Evolutionary conservation across 2,113 vertebrate species (phyloP).

Genomic region (Lanius collurio): DNA sequence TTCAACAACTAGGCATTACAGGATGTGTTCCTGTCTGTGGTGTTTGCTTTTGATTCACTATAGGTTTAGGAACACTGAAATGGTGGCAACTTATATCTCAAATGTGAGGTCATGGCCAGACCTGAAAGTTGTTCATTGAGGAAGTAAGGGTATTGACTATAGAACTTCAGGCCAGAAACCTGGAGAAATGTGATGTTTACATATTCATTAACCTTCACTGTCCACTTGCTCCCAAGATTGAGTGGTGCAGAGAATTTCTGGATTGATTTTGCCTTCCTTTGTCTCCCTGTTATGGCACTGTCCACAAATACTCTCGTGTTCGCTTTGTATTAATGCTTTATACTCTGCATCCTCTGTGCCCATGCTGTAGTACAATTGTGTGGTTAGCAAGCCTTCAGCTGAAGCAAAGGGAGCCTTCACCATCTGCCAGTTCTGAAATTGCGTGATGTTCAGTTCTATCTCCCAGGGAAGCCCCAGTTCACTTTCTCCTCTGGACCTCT

Average conservation of each 20-base stretch:
- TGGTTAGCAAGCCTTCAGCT: not conserved
- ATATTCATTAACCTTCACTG: not conserved
- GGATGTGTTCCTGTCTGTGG: not conserved
- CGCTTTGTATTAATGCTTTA: not conserved
- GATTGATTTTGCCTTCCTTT: not conserved
- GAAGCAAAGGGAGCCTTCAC: not conserved
- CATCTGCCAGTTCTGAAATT: not conserved
- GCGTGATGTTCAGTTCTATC: not conserved
- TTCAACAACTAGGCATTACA: not conserved
- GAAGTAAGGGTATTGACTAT: not conserved
- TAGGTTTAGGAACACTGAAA: not conserved
- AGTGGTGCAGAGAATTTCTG: not conserved
- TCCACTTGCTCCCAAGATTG: not conserved
- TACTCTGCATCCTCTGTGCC: not conserved
- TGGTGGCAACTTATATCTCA: not conserved
- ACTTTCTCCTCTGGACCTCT: not conserved
- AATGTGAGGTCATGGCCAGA: not conserved
- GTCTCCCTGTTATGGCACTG: not conserved
- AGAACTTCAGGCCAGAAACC: not conserved
- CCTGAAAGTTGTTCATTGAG: not conserved
- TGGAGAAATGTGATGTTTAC: not conserved
- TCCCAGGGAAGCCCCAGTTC: not conserved
- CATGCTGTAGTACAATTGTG: not conserved
- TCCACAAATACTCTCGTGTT: not conserved
- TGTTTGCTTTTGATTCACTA: slow-evolving; percentile 15